A percentile compares a stretch with the other conserved stretches of the same genome.
Conservation (phyloP, 2,888 invertebrate genomes). For the Eupithecia centaureata region DNA sequence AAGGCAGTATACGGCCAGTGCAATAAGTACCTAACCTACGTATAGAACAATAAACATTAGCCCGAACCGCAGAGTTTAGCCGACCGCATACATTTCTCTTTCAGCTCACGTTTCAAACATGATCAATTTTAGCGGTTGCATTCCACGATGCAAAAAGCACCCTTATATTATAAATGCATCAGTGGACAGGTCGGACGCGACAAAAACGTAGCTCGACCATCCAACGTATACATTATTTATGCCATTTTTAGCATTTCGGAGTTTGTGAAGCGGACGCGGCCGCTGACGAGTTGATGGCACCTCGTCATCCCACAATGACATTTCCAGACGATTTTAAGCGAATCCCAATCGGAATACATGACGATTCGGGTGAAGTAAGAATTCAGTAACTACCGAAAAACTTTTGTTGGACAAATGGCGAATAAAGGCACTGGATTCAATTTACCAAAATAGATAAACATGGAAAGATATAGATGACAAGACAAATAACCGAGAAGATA, state of each 20-base stretch:
- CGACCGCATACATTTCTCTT: conserved; percentile 67
- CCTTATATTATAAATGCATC: conserved; percentile 85
- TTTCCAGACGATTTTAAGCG: conserved; percentile 43
- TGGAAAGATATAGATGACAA: neutral
- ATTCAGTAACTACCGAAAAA: neutral
- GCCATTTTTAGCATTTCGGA: conserved; percentile 83
- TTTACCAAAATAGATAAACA: neutral
- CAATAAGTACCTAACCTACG: neutral
- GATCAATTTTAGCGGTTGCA: conserved; percentile 84
- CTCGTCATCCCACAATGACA: conserved; percentile 49
- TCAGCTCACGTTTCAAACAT: conserved; percentile 81
- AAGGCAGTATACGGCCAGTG: conserved; percentile 32
- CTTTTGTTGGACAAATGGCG: neutral
- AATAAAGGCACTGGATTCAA: neutral
- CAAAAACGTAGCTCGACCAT: conserved; percentile 77
- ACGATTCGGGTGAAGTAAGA: conserved; percentile 12
- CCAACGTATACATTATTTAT: conserved; percentile 83
- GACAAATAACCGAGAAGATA: conserved; percentile 16
- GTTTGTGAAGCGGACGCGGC: conserved; percentile 62
- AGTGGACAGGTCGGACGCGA: conserved; percentile 81
- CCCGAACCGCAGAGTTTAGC: conserved; percentile 39
- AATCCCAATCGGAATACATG: conserved; percentile 12
- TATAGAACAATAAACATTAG: conserved; percentile 44
- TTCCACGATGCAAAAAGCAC: conserved; percentile 83
- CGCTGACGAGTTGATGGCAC: conserved; percentile 53